A percentile compares a stretch with the other conserved stretches of the same genome.
phyloP scores from a whole-genome alignment of 2,113 vertebrate genomes.

The Hipposideros armiger region DNA sequence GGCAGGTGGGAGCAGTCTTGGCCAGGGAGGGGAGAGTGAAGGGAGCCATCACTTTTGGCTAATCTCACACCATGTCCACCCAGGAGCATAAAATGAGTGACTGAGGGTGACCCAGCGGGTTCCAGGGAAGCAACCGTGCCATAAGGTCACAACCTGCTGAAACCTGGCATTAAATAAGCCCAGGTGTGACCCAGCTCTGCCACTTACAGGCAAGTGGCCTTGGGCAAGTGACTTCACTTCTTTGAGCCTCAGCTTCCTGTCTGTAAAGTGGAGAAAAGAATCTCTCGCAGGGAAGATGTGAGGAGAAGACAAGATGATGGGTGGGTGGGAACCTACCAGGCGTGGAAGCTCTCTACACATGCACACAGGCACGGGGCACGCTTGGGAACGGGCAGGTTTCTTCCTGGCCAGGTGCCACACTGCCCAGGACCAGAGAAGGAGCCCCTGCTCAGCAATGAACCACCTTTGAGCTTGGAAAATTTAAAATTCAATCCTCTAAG shows the following conservation, averaged over 20 bases:
- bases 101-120: accelerated
- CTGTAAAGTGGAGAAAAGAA: neutral
- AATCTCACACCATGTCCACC: neutral
- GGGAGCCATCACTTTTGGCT: accelerated
- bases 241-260: neutral
- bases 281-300: neutral
- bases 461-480: neutral
- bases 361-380: accelerated
- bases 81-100: neutral
- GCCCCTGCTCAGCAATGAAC: neutral
- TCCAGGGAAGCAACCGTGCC: neutral
- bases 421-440: neutral
- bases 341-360: accelerated
- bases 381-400: neutral
- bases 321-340: accelerated
- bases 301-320: neutral
- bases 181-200: neutral
- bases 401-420: accelerated
- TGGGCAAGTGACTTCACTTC: neutral
- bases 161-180: neutral
- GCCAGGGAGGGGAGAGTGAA: too few relatives aligned
- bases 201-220: neutral
- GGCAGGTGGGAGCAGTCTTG: neutral
- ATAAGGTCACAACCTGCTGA: neutral
- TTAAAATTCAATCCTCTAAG: neutral